Evolutionary conservation across 2,888 invertebrate genomes (phyloP), one percentile per base, ranked within the genome.

Genomic region (Aromia moschata): DNA sequence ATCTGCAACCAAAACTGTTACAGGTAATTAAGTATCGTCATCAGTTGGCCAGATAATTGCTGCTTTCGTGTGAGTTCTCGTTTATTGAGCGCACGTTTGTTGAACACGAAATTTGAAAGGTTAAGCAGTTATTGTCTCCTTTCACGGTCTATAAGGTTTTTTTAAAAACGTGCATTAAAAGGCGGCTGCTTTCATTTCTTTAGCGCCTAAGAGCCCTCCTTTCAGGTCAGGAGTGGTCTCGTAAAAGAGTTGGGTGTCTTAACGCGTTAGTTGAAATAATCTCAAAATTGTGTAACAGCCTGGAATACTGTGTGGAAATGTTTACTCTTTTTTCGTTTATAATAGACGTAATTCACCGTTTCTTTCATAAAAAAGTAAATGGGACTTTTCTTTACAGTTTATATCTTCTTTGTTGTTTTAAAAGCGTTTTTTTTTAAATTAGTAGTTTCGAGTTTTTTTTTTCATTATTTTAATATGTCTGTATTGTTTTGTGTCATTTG

Each of bases 211-310:
- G 25, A 43, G 25, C 18, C 17, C 18, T 17, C 14, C 43, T 43
- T 43, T 41, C 18, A 41, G 16, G 14, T 18, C 43, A 9, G 12
- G 7, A 25, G 25, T 25, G 25, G 43, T 11, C 25, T 43, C 11
- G 12, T 25, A 43, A 25, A 18, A 37, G 12, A 12, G 37, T 37
- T 37, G 14, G 37, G n/a, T 25, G 25, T 25, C n/a, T n/a, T 40
- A 40, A 40, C 40, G 4, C 2, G 40, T 16, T 40, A 17, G 17
- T 40, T 16, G 17, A 16, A 40, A 17, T 18, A 17, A 40, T 17
- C 40, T 40, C n/a, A 40, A 40, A 40, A 40, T 40, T 40, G n/a
- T 17, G 17, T 40, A 40, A 40, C 11, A 17, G 18, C 40, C 37
- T 25, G 40, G n/a, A 2, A n/a, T n/a, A 17, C 17, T 40, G 40